phyloP scores from a whole-genome alignment of 2,888 invertebrate species.

The Phaedon cochleariae region DNA sequence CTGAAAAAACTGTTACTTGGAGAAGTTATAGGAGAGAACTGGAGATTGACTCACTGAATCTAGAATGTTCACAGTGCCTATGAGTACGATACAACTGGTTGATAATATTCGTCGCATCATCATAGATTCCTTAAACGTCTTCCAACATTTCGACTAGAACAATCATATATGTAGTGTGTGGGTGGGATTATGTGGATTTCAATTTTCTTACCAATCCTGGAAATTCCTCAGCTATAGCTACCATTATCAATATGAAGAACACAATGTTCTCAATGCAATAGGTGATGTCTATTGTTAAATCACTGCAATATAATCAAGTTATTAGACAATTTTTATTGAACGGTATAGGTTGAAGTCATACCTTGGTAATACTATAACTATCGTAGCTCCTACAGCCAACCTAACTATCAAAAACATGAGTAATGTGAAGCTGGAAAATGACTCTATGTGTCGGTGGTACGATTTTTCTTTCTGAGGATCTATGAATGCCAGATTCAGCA shows the following conservation, averaged over 20 bases:
- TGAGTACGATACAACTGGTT: constrained; percentile 66
- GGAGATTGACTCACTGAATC: constrained; percentile 67
- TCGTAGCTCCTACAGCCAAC: constrained; percentile 65
- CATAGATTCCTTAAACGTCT: constrained; percentile 67
- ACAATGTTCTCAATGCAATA: constrained; percentile 50
- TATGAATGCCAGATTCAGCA: constrained; percentile 72
- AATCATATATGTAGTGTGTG: constrained; percentile 29
- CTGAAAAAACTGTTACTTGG: constrained; percentile 40
- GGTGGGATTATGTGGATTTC: too few species aligned
- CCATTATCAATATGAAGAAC: constrained; percentile 47
- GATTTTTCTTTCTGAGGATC: constrained; percentile 72
- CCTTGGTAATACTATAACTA: constrained; percentile 68
- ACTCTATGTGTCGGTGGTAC: constrained; percentile 72
- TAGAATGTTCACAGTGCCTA: constrained; percentile 68
- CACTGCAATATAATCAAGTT: constrained; percentile 44
- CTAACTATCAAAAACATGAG: constrained; percentile 72
- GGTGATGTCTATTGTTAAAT: constrained; percentile 48
- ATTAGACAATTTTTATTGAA: not conserved
- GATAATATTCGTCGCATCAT: constrained; percentile 67
- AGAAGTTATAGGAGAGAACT: not conserved
- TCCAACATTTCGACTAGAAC: constrained; percentile 64
- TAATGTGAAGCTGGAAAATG: constrained; percentile 72
- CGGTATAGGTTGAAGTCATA: constrained; percentile 48
- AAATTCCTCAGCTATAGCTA: constrained; percentile 50
- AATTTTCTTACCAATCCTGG: constrained; percentile 45